Evolutionary conservation across 37 sponge, comb jelly and placozoan genomes (phyloP).

Genomic region (Geodia barretti): DNA sequence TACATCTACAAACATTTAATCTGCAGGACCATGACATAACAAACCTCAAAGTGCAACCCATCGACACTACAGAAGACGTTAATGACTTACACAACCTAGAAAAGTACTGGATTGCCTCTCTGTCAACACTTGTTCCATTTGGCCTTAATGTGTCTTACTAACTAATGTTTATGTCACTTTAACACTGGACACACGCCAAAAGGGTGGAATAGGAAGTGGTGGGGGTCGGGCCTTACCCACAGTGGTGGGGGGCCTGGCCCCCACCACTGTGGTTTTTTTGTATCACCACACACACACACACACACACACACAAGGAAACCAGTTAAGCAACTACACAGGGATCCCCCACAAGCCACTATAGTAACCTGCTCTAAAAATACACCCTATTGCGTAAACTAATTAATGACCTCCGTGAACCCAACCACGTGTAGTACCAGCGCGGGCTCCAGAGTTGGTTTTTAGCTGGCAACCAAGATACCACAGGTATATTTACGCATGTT

Average conservation of each 20-base stretch:
- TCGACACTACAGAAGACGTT: slow-evolving; percentile 1
- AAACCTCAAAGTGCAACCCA: slow-evolving; percentile 10
- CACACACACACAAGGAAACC: not conserved
- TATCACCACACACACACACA: not conserved
- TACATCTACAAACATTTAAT: slow-evolving; percentile 11
- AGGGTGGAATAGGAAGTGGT: not conserved
- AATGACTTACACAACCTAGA: slow-evolving; percentile 1
- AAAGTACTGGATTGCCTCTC: slow-evolving; percentile 12
- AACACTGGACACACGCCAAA: not conserved
- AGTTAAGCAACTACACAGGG: not conserved
- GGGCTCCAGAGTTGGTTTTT: too few relatives aligned
- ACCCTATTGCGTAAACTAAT: not conserved
- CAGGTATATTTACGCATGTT: not conserved
- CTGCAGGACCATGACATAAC: slow-evolving; percentile 15
- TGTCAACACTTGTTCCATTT: not conserved
- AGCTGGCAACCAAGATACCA: not conserved
- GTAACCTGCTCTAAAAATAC: too few relatives aligned
- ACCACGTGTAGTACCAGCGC: not conserved
- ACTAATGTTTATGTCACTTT: not conserved
- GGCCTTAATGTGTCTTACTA: slow-evolving; percentile 10
- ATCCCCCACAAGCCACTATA: not conserved
- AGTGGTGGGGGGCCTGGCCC: not conserved
- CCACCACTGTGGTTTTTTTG: not conserved
- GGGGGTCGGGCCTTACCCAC: not conserved
- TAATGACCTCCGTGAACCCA: not conserved